A percentile compares a stretch with the other conserved stretches of the same genome.
phyloP scores from a whole-genome alignment of 2,113 vertebrate species.

The Pangasianodon gigas region DNA sequence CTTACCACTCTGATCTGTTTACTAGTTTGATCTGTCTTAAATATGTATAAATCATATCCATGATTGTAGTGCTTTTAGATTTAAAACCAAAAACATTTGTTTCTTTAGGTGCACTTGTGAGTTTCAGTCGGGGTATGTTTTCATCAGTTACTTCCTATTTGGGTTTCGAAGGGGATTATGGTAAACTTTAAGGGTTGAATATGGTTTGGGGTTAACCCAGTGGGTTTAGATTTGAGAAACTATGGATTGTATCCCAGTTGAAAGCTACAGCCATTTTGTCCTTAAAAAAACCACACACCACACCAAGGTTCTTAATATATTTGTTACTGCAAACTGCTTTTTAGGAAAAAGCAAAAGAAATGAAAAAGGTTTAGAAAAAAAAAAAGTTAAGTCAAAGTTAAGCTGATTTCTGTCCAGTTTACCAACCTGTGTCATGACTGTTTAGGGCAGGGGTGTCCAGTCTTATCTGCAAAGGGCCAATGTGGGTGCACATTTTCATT shows the following conservation, averaged over 20 bases:
- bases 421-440: background rate
- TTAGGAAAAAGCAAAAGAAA: background rate
- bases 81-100: background rate
- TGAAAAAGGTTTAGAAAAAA: background rate
- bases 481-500: too few species aligned
- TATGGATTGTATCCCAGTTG: background rate
- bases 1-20: background rate
- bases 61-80: constrained; percentile 19
- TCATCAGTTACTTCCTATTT: background rate
- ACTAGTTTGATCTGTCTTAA: constrained; percentile 2
- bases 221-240: background rate
- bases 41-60: too few species aligned
- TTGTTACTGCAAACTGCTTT: background rate
- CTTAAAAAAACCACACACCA: background rate
- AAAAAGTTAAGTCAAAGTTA: background rate
- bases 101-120: background rate
- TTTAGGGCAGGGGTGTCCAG: background rate
- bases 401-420: constrained; percentile 18
- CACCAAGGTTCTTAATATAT: background rate
- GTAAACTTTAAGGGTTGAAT: background rate
- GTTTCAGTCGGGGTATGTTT: background rate
- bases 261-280: background rate
- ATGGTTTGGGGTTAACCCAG: background rate
- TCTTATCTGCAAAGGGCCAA: too few species aligned
- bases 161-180: constrained; percentile 11